Evolutionary conservation across 2,888 invertebrate genomes (phyloP).

Genomic region (Vesta saturnalis): DNA sequence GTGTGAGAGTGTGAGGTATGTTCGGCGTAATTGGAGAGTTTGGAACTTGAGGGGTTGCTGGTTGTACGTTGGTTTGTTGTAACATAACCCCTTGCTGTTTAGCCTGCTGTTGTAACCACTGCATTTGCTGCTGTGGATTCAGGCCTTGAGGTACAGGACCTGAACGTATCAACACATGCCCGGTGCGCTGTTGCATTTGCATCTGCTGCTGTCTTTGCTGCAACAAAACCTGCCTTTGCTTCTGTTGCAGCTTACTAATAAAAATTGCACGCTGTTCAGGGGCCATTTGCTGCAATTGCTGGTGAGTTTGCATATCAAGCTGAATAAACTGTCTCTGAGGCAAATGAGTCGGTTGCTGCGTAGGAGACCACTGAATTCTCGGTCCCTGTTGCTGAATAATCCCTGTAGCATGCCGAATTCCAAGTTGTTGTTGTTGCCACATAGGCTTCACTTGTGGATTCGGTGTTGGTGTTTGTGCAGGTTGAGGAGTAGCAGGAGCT

Average conservation of each 20-base stretch:
- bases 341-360: constrained; percentile 48
- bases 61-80: constrained; percentile 56
- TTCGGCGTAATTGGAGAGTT: constrained; percentile 32
- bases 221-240: constrained; percentile 66
- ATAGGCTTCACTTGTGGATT: constrained; percentile 33
- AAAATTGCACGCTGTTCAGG: constrained; percentile 83
- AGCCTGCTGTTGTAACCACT: constrained; percentile 62
- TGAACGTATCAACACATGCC: constrained; percentile 58
- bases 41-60: constrained; percentile 42
- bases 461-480: constrained; percentile 32
- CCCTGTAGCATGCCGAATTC: constrained; percentile 39
- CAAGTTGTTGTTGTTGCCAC: constrained; percentile 46
- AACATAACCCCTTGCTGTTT: constrained; percentile 60
- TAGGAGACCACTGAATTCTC: constrained; percentile 33
- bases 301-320: constrained; percentile 84
- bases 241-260: constrained; percentile 79
- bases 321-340: constrained; percentile 78
- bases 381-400: constrained; percentile 37
- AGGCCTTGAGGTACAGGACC: constrained; percentile 59
- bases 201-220: constrained; percentile 60
- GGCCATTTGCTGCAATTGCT: constrained; percentile 82
- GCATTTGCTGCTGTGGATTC: constrained; percentile 61
- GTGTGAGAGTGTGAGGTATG: constrained; percentile 50
- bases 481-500: constrained; percentile 37
- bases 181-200: constrained; percentile 58